These are phyloP conservation scores for Lobophora halterata DNA, from an alignment of 2,888 invertebrate species.

Conservation along the genomic window DNA sequence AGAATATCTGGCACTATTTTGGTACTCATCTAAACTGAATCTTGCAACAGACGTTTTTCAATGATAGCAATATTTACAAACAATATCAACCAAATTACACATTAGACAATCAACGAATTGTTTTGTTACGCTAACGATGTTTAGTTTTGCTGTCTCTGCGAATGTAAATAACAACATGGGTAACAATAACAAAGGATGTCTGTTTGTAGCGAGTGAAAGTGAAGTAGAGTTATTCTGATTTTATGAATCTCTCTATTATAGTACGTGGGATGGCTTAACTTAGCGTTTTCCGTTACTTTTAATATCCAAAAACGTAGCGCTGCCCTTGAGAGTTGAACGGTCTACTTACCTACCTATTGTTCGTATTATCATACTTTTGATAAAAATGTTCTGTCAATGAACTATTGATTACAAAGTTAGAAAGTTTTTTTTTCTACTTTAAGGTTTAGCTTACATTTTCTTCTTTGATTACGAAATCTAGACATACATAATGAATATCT, in stretches of 20 bases:
- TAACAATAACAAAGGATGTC: conserved; percentile 21
- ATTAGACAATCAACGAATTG: conserved; percentile 3
- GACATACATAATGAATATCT: no score
- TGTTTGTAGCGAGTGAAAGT: conserved; percentile 31
- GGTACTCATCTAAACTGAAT: no score
- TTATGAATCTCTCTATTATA: conserved; percentile 23
- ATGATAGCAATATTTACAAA: conserved; percentile 7
- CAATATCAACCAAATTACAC: conserved; percentile 16
- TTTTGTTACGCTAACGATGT: conserved; percentile 14
- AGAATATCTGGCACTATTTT: no score
- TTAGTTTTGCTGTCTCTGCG: conserved; percentile 22
- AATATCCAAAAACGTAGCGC: conserved; percentile 12
- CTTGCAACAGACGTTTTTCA: neutral
- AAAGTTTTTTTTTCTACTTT: no score
- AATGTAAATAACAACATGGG: conserved; percentile 27
- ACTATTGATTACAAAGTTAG: no score
- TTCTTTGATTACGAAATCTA: no score
- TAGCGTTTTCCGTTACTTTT: conserved; percentile 13
- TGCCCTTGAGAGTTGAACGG: neutral
- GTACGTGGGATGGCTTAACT: conserved; percentile 15
- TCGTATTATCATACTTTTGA: no score
- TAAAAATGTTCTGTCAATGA: no score
- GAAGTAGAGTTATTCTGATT: conserved; percentile 29
- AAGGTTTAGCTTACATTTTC: no score
- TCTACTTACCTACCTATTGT: conserved; percentile 3